Conservation (phyloP, 2,113 vertebrate species). For the Cyphomyrus plagiostoma region DNA sequence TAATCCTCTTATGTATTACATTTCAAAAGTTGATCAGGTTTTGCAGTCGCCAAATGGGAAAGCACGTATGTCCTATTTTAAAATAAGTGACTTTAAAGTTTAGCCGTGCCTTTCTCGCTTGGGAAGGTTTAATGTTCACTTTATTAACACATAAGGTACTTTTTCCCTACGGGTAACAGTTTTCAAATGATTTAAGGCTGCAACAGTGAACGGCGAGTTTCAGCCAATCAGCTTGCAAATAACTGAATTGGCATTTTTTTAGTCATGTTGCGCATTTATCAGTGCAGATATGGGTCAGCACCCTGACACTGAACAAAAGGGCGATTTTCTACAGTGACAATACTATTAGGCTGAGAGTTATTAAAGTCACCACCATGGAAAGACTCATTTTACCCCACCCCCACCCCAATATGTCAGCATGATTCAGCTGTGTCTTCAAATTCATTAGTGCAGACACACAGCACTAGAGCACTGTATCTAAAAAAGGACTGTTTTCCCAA, state of each 20-base stretch:
- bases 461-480: neutral
- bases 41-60: neutral
- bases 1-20: neutral
- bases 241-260: neutral
- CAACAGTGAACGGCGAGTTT: neutral
- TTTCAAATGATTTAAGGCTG: neutral
- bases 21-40: neutral
- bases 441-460: neutral
- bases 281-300: neutral
- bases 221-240: neutral
- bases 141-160: neutral
- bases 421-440: slow-evolving; percentile 6
- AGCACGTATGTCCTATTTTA: neutral
- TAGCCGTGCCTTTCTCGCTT: neutral
- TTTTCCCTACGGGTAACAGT: neutral
- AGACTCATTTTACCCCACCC: neutral
- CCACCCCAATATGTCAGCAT: neutral
- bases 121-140: neutral
- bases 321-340: neutral
- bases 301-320: neutral
- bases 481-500: neutral
- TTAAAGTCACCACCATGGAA: neutral
- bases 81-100: neutral
- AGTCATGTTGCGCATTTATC: neutral
- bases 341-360: neutral